These are phyloP conservation scores for Epistrophe eligans DNA, from an alignment of 2,888 invertebrate species.

Conservation along the genomic window DNA sequence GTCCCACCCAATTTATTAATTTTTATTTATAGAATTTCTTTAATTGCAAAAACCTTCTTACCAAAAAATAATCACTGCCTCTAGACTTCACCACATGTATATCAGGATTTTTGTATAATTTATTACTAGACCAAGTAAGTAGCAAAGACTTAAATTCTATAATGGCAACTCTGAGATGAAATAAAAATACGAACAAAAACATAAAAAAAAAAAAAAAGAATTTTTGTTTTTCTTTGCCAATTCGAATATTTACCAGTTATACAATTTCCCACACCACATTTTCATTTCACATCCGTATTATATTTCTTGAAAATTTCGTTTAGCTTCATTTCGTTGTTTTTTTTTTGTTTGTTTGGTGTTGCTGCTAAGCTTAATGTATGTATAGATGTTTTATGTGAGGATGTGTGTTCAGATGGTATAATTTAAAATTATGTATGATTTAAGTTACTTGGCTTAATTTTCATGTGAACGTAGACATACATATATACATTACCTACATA, in stretches of 20 bases:
- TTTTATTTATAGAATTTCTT: no score
- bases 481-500: slow-evolving; percentile 20
- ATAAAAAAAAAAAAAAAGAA: slow-evolving; percentile 1
- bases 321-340: slow-evolving; percentile 2
- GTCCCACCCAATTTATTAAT: no score
- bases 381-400: not conserved
- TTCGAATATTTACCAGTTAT: slow-evolving; percentile 50
- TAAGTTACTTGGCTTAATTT: slow-evolving; percentile 71
- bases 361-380: slow-evolving; percentile 14
- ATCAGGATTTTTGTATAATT: no score
- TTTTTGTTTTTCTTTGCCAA: slow-evolving; percentile 60
- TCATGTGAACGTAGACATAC: slow-evolving; percentile 43
- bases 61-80: no score
- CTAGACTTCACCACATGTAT: no score
- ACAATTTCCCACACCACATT: not conserved
- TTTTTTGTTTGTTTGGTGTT: not conserved
- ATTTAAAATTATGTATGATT: slow-evolving; percentile 74
- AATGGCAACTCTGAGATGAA: not conserved
- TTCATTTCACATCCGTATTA: not conserved
- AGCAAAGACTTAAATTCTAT: not conserved
- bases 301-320: slow-evolving; percentile 9
- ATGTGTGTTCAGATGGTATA: slow-evolving; percentile 59
- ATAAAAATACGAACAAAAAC: not conserved
- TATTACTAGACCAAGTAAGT: no score
- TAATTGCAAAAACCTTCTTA: no score